A percentile compares a stretch with the other conserved stretches of the same genome.
Conservation (phyloP, 2,797 vertebrate species). For the Aphelocoma californica region DNA sequence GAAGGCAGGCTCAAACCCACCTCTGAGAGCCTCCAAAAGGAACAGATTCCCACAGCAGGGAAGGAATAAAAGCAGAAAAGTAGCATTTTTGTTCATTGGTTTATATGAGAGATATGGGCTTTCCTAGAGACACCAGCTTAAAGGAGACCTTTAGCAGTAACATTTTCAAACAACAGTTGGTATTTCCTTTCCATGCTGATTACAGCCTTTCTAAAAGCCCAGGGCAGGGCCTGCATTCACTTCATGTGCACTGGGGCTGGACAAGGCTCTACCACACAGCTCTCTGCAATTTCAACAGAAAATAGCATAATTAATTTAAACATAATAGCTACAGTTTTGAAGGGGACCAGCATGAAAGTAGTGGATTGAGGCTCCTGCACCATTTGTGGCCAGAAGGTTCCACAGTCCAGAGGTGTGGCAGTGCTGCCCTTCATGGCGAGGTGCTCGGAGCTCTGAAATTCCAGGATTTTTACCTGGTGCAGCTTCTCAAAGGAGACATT, state of each 20-base stretch:
- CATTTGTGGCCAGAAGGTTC: neutral
- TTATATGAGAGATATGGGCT: neutral
- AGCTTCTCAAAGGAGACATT: neutral
- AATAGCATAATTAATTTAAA: slow-evolving; percentile 29
- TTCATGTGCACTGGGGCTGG: rapidly evolving
- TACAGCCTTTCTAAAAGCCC: slow-evolving; percentile 10
- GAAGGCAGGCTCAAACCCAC: neutral
- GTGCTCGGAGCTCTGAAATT: neutral
- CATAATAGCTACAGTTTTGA: slow-evolving; percentile 27
- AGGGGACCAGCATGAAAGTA: neutral
- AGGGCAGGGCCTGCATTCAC: neutral
- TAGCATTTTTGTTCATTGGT: neutral
- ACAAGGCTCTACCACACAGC: neutral
- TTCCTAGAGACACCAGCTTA: neutral
- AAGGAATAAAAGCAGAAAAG: neutral
- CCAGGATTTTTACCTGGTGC: neutral
- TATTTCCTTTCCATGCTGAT: slow-evolving; percentile 8
- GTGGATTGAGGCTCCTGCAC: neutral
- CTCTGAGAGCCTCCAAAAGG: neutral
- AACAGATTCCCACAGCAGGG: neutral
- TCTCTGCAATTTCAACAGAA: neutral
- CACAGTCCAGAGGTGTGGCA: neutral
- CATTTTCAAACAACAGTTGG: slow-evolving; percentile 30
- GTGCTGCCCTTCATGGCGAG: rapidly evolving
- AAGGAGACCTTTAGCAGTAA: slow-evolving; percentile 15